Conservation (phyloP, 2,113 vertebrate genomes). For the Mormoops blainvillei region DNA sequence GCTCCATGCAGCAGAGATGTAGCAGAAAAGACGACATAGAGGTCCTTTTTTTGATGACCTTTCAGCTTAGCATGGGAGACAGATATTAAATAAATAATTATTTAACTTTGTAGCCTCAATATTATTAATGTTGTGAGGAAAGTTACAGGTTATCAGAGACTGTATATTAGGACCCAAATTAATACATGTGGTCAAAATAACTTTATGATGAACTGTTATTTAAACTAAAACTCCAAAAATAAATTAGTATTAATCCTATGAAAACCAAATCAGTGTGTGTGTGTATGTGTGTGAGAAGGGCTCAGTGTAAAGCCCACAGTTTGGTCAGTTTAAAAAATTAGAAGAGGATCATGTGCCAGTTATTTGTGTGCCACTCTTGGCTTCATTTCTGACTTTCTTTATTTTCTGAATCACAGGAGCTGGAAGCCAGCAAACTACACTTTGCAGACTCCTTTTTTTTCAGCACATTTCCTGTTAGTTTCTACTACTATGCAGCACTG, state of each 20-base stretch:
- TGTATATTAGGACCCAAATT: neutral
- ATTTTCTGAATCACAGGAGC: neutral
- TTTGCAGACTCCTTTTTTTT: neutral
- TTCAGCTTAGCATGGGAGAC: neutral
- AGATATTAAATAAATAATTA: constrained; percentile 37
- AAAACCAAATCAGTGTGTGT: neutral
- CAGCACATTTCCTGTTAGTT: neutral
- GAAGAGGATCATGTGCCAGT: neutral
- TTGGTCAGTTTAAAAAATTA: neutral
- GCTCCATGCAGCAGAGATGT: neutral
- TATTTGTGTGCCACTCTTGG: neutral
- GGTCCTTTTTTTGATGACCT: neutral
- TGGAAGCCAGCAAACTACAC: neutral
- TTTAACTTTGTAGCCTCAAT: neutral
- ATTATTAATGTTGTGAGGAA: neutral
- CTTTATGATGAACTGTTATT: neutral
- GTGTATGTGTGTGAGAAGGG: neutral
- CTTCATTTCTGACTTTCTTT: neutral
- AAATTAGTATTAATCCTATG: neutral
- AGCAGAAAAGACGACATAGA: neutral
- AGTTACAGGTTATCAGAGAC: neutral
- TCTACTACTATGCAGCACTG: neutral
- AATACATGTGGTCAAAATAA: neutral
- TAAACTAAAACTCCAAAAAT: neutral
- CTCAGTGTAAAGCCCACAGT: neutral